Evolutionary conservation across 2,113 vertebrate species (phyloP).

Genomic region (Gopherus flavomarginatus): DNA sequence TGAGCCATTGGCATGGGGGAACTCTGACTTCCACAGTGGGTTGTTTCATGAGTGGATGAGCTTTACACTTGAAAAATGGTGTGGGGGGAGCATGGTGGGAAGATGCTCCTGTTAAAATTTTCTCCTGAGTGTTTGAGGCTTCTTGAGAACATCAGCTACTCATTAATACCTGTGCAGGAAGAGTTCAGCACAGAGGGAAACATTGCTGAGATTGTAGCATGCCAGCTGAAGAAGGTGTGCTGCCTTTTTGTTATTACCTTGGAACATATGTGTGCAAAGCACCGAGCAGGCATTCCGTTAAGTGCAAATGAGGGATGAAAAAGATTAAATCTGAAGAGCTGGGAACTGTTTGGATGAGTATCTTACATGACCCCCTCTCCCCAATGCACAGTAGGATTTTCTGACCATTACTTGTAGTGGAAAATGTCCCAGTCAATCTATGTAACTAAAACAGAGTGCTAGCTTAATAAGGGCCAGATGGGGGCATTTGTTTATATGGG

Average conservation of each 20-base stretch:
- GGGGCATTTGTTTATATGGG: neutral
- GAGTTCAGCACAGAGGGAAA: neutral
- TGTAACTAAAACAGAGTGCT: neutral
- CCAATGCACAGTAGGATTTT: neutral
- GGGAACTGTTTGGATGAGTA: neutral
- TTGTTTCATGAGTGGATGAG: neutral
- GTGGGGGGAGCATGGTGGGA: neutral
- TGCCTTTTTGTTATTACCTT: rapidly evolving
- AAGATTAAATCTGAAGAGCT: neutral
- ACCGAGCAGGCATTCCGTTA: neutral
- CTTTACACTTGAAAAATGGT: neutral
- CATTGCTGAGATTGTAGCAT: neutral
- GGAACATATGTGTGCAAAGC: neutral
- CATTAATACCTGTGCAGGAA: neutral
- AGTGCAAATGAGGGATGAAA: neutral
- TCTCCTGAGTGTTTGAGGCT: neutral
- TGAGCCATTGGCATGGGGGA: neutral
- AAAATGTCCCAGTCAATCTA: neutral
- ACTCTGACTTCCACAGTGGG: neutral
- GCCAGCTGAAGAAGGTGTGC: neutral
- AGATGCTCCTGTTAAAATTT: neutral
- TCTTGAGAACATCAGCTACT: neutral
- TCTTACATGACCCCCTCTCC: neutral
- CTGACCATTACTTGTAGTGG: neutral
- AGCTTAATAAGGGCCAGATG: neutral